These are phyloP conservation scores for Atherix ibis DNA, from an alignment of 2,888 invertebrate genomes.

Conservation along the genomic window DNA sequence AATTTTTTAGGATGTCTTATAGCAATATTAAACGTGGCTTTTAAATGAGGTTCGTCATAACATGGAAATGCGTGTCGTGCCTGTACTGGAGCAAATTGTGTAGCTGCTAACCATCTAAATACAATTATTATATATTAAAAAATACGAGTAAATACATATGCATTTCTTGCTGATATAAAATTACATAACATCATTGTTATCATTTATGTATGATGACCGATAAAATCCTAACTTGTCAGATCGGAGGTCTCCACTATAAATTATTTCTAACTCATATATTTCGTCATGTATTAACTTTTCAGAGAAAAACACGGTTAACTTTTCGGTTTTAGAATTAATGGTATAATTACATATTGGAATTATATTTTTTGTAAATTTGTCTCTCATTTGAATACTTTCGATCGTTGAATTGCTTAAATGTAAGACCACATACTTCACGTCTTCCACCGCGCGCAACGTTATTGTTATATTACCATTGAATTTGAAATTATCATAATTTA, in stretches of 20 bases:
- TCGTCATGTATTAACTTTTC: neutral
- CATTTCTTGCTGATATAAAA: neutral
- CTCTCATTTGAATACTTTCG: constrained; percentile 5
- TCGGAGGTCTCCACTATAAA: constrained; percentile 38
- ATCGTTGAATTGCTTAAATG: constrained; percentile 8
- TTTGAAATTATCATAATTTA: constrained; percentile 25
- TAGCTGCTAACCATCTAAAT: constrained; percentile 34
- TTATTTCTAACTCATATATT: constrained; percentile 35
- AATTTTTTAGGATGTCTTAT: constrained; percentile 35
- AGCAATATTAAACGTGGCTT: constrained; percentile 44
- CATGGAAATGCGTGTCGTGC: constrained; percentile 53
- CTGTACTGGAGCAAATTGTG: constrained; percentile 45
- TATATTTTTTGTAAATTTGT: no score
- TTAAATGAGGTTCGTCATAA: constrained; percentile 51
- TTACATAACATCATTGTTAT: constrained; percentile 11
- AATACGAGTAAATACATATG: constrained; percentile 2
- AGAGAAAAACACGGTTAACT: constrained; percentile 2
- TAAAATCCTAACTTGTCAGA: constrained; percentile 46
- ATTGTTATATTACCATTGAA: constrained; percentile 34
- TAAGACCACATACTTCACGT: constrained; percentile 32
- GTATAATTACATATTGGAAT: no score
- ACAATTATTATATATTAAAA: constrained; percentile 1
- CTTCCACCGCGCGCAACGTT: constrained; percentile 32
- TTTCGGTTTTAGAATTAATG: constrained; percentile 7
- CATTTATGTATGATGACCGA: constrained; percentile 34